These are phyloP conservation scores for Catamblyrhynchus diadema DNA, from an alignment of 2,797 vertebrate species.

Conservation along the genomic window DNA sequence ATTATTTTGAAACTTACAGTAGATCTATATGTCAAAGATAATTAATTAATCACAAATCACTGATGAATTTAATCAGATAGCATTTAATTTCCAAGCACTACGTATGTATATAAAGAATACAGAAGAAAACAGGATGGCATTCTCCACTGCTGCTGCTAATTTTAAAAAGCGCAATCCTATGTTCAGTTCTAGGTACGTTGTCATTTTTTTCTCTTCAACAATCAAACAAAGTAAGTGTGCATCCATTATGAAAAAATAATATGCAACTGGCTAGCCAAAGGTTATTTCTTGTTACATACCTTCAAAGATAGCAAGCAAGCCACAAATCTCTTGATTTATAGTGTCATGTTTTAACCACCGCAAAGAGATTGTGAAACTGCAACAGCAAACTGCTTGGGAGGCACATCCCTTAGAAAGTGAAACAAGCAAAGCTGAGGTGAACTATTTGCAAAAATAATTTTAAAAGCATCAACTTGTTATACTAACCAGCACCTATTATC, in stretches of 20 bases:
- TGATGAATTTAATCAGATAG: neutral
- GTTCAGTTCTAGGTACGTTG: neutral
- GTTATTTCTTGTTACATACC: neutral
- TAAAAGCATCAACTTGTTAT: neutral
- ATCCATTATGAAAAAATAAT: neutral
- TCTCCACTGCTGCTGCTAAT: neutral
- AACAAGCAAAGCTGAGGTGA: neutral
- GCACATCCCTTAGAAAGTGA: neutral
- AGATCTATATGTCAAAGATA: neutral
- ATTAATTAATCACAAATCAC: neutral
- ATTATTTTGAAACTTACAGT: neutral
- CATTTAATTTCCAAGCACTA: neutral
- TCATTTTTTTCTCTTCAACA: neutral
- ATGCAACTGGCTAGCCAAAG: neutral
- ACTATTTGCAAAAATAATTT: neutral
- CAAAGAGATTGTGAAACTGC: neutral
- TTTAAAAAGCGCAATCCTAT: neutral
- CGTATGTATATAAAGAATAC: neutral
- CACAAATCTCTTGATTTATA: neutral
- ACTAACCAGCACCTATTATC: neutral
- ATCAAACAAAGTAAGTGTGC: neutral
- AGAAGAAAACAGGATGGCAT: neutral
- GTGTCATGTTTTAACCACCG: accelerated
- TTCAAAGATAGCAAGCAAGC: neutral
- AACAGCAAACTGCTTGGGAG: neutral